These are phyloP conservation scores for Percopsis omiscomaycus DNA, from an alignment of 2,797 vertebrate species.

Conservation along the genomic window DNA sequence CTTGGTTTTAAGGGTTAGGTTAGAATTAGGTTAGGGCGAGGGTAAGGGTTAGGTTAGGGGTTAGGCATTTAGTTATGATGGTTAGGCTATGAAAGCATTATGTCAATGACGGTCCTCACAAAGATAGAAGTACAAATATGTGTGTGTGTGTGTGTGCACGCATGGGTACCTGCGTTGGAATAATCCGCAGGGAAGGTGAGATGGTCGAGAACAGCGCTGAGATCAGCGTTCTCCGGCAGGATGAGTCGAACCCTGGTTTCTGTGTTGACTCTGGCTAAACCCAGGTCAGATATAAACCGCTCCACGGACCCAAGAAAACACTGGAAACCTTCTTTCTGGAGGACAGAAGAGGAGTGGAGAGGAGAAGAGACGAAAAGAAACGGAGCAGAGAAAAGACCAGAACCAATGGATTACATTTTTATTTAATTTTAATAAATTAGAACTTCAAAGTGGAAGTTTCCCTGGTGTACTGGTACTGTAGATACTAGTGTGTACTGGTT, in stretches of 20 bases:
- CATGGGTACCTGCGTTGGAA: conserved; percentile 70
- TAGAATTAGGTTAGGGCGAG: too few species aligned
- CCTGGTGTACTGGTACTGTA: too few species aligned
- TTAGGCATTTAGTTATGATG: too few species aligned
- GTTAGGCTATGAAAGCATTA: neutral
- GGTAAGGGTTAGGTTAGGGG: too few species aligned
- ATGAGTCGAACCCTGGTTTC: conserved; percentile 78
- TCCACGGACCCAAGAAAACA: conserved; percentile 78
- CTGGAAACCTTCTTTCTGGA: conserved; percentile 74
- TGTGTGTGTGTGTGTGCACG: neutral
- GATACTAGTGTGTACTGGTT: too few species aligned
- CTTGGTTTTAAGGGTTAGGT: too few species aligned
- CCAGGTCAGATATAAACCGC: conserved; percentile 73
- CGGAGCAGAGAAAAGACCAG: neutral
- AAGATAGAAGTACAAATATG: neutral
- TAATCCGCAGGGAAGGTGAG: conserved; percentile 78
- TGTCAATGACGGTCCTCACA: neutral
- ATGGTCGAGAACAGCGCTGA: conserved; percentile 40
- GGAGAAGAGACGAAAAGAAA: neutral
- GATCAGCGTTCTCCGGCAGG: conserved; percentile 8
- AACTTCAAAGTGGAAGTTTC: too few species aligned
- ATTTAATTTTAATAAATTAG: too few species aligned
- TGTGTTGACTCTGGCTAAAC: conserved; percentile 72
- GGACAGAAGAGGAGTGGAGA: conserved; percentile 71
- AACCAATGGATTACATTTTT: too few species aligned